Base-by-base conservation (phyloP, 2,797 vertebrate species). In the Phaenicophaeus curvirostris region DNA sequence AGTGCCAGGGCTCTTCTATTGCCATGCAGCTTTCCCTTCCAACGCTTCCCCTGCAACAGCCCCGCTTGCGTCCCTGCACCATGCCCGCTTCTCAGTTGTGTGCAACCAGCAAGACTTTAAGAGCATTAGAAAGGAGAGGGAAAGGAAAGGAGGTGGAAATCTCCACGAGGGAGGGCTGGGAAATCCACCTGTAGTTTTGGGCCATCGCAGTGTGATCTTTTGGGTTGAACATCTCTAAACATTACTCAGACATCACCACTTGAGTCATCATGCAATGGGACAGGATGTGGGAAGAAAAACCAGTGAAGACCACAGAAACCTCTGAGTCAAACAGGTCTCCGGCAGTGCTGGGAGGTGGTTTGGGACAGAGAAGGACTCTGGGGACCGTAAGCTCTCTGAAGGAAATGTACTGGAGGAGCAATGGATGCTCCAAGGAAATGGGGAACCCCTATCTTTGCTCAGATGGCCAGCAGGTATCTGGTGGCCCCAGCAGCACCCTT, bases 261-360 rank as follows among this genome's bases (percentile, higher is more conserved):
- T 94, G 92, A 89, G 79, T 95, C 92, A 89, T 63, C 35, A 16
- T 57, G 85, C 27, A 48, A 30, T 1, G 33, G 83, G 39, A 35
- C 65, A 94, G 95, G 93, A 96, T 95, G 94, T 88, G 92, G 94
- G 85, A 87, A 83, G 42, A 9, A 39, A 93, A 93, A 83, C 31
- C 68, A 85, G 21, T 3, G 4, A 72, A 91, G 50, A 89, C 21
- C 67, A 13, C 3, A 15, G 89, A 91, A 94, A 91, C 27, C 78
- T 94, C 53, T 57, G 67, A 90, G 81, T 80, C 75, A 83, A 90
- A 54, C n/a, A 66, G 41, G 65, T 65, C 62, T 76, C 71, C 2
- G n/a, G 55, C 31, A 80, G 55, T 1, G 0, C 25, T 33, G 58
- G 57, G 27, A 85, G 23, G 33, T 42, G 79, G 8, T 55, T 30